These are phyloP conservation scores for Amblyornis subalaris DNA, from an alignment of 2,113 vertebrate species.

Conservation along the genomic window DNA sequence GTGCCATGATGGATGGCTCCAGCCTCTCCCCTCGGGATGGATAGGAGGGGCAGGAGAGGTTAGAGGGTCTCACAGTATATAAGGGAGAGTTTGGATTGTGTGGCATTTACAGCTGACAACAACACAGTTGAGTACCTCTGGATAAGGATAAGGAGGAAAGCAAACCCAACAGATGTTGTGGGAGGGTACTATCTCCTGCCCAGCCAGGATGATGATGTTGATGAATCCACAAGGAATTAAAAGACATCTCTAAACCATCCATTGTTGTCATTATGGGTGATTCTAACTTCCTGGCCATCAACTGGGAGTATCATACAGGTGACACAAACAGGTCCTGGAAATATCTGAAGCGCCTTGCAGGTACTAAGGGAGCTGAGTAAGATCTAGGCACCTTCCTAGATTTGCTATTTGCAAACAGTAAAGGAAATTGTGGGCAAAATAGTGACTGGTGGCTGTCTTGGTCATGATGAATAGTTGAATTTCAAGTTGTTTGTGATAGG, in stretches of 20 bases:
- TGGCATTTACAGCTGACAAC: neutral
- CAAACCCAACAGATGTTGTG: neutral
- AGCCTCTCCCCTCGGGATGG: neutral
- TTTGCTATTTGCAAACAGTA: neutral
- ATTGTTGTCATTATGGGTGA: neutral
- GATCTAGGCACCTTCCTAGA: neutral
- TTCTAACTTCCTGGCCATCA: neutral
- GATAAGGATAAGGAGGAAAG: neutral
- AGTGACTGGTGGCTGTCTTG: neutral
- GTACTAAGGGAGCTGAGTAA: neutral
- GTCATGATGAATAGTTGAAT: neutral
- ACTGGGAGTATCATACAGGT: neutral
- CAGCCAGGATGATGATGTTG: rapidly evolving
- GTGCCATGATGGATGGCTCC: rapidly evolving
- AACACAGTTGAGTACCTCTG: neutral
- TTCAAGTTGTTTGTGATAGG: neutral
- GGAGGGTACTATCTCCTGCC: neutral
- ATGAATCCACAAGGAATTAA: neutral
- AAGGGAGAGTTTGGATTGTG: neutral
- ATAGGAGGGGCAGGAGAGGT: rapidly evolving
- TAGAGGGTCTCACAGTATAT: rapidly evolving
- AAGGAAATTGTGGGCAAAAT: rapidly evolving
- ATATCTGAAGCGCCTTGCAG: neutral
- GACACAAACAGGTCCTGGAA: neutral
- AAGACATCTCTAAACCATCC: neutral